Evolutionary conservation across 2,797 vertebrate genomes (phyloP), one percentile per base, ranked within the genome.

Genomic region (Diplodus sargus): DNA sequence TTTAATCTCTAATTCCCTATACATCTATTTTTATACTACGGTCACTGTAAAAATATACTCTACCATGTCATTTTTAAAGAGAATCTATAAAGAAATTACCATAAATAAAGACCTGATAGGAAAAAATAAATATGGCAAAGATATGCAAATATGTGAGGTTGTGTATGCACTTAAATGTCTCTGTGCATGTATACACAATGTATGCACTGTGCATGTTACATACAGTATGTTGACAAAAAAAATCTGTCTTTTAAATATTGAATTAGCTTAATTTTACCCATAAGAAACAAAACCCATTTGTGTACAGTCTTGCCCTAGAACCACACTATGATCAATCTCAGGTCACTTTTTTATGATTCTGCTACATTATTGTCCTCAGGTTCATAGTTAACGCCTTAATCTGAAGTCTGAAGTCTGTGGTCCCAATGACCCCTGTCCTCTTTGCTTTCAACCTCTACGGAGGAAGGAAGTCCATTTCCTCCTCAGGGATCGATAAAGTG

Each of bases 401-500:
- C 23, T 47, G 28, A 34, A 43, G 56, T 61, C 70, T 25, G 25
- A 25, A 25, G 25, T 54, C 56, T 30, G 30, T 66, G 42, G 54
- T 71, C 51, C 22, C 2, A 48, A 15, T 45, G 18, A 73, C 74
- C 82, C 59, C 42, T 25, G 34, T 62, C 53, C 59, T 68, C 59
- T 53, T 13, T 34, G 65, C 57, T 43, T 49, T 68, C 39, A 25
- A 60, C 30, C 63, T 63, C 17, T 30, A 14, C 14, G 2, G n/a
- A 16, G 22, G 30, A 12, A 77, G 74, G 66, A 81, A 52, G 45
- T 22, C 2, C 3, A 70, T 52, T 51, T 81, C 67, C 53, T 79
- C 86, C 70, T 64, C 62, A 16, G 82, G 80, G 79, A 85, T 78
- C 81, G 81, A 81, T 86, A 80, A 87, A 77, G 45, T 7, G 30